These are phyloP conservation scores for Paratrypauchen microcephalus DNA, from an alignment of 2,797 vertebrate genomes.

Conservation along the genomic window DNA sequence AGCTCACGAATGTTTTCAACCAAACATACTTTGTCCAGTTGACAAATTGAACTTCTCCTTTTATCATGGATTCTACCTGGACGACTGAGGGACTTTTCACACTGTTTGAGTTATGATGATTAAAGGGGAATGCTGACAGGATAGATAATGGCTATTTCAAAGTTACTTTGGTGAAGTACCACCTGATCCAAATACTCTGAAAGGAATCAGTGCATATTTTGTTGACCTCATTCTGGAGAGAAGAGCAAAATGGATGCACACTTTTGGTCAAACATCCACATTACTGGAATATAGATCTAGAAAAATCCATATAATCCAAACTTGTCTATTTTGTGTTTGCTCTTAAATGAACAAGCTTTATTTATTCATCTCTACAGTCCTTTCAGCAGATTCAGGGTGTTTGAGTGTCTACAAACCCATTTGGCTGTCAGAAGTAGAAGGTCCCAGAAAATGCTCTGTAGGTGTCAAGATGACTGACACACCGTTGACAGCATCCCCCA, in stretches of 20 bases:
- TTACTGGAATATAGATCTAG: not conserved
- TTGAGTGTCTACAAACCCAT: not conserved
- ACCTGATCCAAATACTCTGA: not conserved
- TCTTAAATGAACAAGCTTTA: slow-evolving; percentile 47
- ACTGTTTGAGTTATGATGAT: not conserved
- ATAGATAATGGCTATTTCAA: not conserved
- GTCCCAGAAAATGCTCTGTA: slow-evolving; percentile 52
- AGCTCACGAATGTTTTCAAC: no score
- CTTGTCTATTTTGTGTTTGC: not conserved
- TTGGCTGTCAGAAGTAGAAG: slow-evolving; percentile 40
- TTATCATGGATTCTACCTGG: no score
- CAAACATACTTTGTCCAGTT: no score
- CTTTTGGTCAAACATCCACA: not conserved
- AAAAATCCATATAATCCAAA: not conserved
- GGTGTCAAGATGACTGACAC: slow-evolving; percentile 65
- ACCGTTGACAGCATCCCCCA: slow-evolving; percentile 58
- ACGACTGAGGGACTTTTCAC: no score
- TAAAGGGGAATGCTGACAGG: no score
- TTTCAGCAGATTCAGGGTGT: slow-evolving; percentile 49
- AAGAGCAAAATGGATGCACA: not conserved
- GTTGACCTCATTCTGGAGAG: not conserved
- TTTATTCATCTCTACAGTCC: slow-evolving; percentile 36
- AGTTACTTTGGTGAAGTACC: not conserved
- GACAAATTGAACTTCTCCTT: no score
- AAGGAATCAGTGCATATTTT: not conserved